phyloP scores from a whole-genome alignment of 1,140 invertebrate genomes.

The Penaeus indicus region DNA sequence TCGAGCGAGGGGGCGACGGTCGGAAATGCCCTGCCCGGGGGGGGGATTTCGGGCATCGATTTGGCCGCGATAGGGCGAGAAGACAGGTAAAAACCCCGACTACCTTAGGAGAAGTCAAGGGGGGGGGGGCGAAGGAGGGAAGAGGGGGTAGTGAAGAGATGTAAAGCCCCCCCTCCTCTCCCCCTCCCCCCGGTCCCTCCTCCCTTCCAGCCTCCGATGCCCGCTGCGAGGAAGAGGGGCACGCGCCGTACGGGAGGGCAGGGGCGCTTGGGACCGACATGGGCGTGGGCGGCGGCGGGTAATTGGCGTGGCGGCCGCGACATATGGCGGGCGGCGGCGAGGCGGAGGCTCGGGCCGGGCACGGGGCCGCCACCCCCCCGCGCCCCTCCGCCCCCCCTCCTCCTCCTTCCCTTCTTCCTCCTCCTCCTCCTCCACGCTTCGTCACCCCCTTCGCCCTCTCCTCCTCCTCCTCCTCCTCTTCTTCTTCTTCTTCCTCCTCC shows the following conservation, averaged over 20 bases:
- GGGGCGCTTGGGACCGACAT: neutral
- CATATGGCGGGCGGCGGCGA: constrained; percentile 44
- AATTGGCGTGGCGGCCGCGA: constrained; percentile 45
- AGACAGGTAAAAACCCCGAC: constrained; percentile 46
- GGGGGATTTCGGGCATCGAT: neutral
- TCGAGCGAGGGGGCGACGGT: neutral
- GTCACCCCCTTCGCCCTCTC: too few relatives aligned
- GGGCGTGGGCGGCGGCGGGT: constrained; percentile 24
- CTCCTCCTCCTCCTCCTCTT: too few relatives aligned
- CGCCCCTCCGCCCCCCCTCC: neutral
- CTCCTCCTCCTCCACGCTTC: neutral
- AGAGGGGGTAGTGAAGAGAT: neutral
- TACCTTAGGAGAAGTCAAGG: constrained; percentile 41
- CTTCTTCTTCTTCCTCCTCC: too few relatives aligned
- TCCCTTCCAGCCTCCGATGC: too few relatives aligned
- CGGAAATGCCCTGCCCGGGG: neutral
- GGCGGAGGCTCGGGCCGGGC: constrained; percentile 30
- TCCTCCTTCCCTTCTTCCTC: neutral
- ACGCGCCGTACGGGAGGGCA: neutral
- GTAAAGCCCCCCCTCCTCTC: too few relatives aligned
- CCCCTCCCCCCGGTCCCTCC: too few relatives aligned
- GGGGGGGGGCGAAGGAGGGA: constrained; percentile 2
- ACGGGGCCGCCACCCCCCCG: constrained; percentile 20
- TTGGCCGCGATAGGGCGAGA: constrained; percentile 6
- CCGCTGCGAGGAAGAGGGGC: neutral